These are phyloP conservation scores for Eurytoma californica DNA, from an alignment of 2,888 invertebrate genomes.

Conservation along the genomic window DNA sequence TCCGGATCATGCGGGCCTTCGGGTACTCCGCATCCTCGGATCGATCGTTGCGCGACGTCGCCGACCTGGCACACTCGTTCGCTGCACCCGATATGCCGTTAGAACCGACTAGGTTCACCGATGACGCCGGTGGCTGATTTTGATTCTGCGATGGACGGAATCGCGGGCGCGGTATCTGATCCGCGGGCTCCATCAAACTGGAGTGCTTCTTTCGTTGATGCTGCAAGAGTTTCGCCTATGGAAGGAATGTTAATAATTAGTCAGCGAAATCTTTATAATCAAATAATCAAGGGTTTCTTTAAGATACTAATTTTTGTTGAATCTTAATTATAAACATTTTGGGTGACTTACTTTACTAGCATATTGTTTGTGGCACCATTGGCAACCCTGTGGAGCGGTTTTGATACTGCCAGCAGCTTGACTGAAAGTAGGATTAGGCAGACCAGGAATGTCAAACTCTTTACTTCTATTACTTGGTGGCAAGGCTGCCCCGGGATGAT, in stretches of 20 bases:
- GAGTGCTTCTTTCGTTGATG: conserved; percentile 83
- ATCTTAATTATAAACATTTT: too few relatives aligned
- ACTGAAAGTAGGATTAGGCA: conserved; percentile 81
- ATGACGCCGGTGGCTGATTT: conserved; percentile 66
- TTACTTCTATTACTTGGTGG: conserved; percentile 77
- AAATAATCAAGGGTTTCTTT: too few relatives aligned
- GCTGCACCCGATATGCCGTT: conserved; percentile 13
- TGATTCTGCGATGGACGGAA: conserved; percentile 70
- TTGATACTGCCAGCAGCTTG: conserved; percentile 85
- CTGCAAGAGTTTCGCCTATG: conserved; percentile 81
- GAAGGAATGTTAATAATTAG: conserved; percentile 3
- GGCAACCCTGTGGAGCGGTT: conserved; percentile 83
- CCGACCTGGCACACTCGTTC: conserved; percentile 62
- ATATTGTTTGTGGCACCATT: conserved; percentile 92
- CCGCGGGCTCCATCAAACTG: conserved; percentile 73
- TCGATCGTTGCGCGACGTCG: conserved; percentile 54
- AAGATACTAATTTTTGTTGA: too few relatives aligned
- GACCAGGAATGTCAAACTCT: conserved; percentile 73
- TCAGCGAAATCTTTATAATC: too few relatives aligned
- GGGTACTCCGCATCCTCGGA: conserved; percentile 62
- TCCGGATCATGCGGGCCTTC: conserved; percentile 61
- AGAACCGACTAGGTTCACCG: conserved; percentile 51
- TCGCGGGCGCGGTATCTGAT: conserved; percentile 71
- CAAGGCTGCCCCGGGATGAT: conserved; percentile 87
- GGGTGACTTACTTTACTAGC: conserved; percentile 82